Base-by-base conservation (phyloP, 2,888 invertebrate species). In the Coleophora flavipennella region DNA sequence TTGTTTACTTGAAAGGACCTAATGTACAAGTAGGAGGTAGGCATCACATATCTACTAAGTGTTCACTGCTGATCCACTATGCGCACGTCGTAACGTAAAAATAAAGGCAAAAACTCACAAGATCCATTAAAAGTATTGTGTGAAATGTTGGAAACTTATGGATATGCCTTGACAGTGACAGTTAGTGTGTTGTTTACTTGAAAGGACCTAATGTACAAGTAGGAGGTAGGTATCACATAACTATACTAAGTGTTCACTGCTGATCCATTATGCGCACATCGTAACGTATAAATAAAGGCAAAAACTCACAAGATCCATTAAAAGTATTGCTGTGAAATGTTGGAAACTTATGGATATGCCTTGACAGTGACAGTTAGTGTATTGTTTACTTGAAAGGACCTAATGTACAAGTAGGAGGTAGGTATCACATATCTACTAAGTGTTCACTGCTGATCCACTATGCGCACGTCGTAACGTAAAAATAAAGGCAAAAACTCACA, bases 231-330 rank as follows among this genome's bases (percentile, higher is more conserved):
- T 43, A 63, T 63, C 64, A 53, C 64, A 66, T 68, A 74, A 67
- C 67, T n/a, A n/a, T 64, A 63, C 66, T 67, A 69, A 75, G 73
- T 73, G 73, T 73, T 69, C 65, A 60, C 65, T 66, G 63, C 75
- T 76, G 74, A 77, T 77, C 75, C 77, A 79, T 79, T 76, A 78
- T 77, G 78, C 77, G 75, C 73, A 77, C 76, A 76, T 74, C 76
- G 77, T 75, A 76, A 76, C 74, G 68, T 75, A 79, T 77, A 80
- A 79, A 80, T 80, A 79, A 77, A 78, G 74, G 79, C 74, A 80
- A 80, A 79, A 80, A 80, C 79, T 78, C 78, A 71, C 75, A 76
- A 77, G 76, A 78, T 79, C 80, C 79, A 80, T 80, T 80, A 80
- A 78, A 78, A 77, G 78, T 79, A 79, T 80, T 80, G 76, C 76